These are phyloP conservation scores for Ecliptopera silaceata DNA, from an alignment of 2,888 invertebrate genomes.

Conservation along the genomic window DNA sequence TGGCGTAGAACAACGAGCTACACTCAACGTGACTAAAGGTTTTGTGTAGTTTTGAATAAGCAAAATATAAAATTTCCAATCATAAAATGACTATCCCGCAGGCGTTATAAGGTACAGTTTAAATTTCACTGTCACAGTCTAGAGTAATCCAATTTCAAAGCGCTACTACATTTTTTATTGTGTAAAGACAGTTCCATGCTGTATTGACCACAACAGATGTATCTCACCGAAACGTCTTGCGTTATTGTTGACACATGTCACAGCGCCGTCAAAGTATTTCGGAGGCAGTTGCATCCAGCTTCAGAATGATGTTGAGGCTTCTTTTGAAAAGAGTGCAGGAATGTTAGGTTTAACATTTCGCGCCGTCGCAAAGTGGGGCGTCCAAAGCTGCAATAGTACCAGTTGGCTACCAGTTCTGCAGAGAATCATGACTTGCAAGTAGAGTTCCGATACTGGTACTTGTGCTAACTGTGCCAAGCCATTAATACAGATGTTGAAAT, in stretches of 20 bases:
- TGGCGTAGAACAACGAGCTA: slow-evolving; percentile 84
- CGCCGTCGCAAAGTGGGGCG: slow-evolving; percentile 88
- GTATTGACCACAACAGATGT: slow-evolving; percentile 90
- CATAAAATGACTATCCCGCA: too few species aligned
- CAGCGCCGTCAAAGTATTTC: slow-evolving; percentile 83
- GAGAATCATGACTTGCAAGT: slow-evolving; percentile 53
- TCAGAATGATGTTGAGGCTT: slow-evolving; percentile 86
- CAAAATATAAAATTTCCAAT: too few species aligned
- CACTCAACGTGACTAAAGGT: slow-evolving; percentile 59
- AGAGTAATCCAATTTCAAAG: too few species aligned
- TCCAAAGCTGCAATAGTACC: slow-evolving; percentile 66
- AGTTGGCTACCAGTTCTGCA: slow-evolving; percentile 63
- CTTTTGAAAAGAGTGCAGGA: slow-evolving; percentile 88
- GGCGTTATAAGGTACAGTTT: too few species aligned
- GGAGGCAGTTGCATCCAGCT: slow-evolving; percentile 85
- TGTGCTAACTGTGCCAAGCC: slow-evolving; percentile 58
- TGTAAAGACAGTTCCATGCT: too few species aligned
- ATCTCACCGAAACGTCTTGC: slow-evolving; percentile 85
- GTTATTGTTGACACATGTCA: slow-evolving; percentile 84
- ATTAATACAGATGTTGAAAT: slow-evolving; percentile 71
- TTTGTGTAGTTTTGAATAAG: slow-evolving; percentile 41
- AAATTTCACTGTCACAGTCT: too few species aligned
- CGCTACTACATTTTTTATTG: too few species aligned
- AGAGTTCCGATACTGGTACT: slow-evolving; percentile 38
- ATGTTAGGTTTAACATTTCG: slow-evolving; percentile 86